Evolutionary conservation across 2,888 invertebrate species (phyloP).

Genomic region (Andrena haemorrhoa): DNA sequence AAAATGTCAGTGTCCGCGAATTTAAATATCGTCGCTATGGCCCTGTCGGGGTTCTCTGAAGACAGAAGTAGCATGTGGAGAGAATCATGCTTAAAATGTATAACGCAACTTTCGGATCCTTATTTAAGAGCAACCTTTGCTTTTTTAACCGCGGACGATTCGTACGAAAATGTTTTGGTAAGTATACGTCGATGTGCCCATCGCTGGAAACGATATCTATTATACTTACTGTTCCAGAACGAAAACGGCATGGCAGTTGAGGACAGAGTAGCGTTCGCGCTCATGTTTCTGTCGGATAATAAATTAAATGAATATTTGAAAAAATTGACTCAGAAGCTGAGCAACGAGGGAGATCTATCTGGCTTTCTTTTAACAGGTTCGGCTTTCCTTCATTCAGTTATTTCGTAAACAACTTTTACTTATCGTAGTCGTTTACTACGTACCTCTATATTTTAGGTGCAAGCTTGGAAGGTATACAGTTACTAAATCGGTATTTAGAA

Average conservation of each 20-base stretch:
- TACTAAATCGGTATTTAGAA: constrained; percentile 95
- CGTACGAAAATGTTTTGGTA: constrained; percentile 92
- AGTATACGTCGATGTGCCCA: constrained; percentile 74
- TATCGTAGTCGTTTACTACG: constrained; percentile 8
- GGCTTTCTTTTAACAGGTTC: constrained; percentile 94
- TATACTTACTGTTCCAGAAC: constrained; percentile 86
- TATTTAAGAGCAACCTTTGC: constrained; percentile 96
- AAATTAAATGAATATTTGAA: constrained; percentile 93
- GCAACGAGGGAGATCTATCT: constrained; percentile 92
- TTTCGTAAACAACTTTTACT: neutral
- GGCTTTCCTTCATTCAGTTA: neutral
- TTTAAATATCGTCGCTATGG: constrained; percentile 91
- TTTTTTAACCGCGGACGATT: constrained; percentile 93
- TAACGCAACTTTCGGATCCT: constrained; percentile 93
- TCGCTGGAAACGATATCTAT: neutral
- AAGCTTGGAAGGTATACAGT: constrained; percentile 90
- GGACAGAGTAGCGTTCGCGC: constrained; percentile 96
- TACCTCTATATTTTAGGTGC: constrained; percentile 86
- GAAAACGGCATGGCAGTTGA: constrained; percentile 94
- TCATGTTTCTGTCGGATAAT: constrained; percentile 93
- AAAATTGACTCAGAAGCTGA: constrained; percentile 89
- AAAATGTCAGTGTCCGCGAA: constrained; percentile 82
- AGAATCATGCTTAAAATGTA: constrained; percentile 90
- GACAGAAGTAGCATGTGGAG: constrained; percentile 93
- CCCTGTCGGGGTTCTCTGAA: constrained; percentile 93